phyloP scores from a whole-genome alignment of 2,113 vertebrate genomes.

The Glareola pratincola region DNA sequence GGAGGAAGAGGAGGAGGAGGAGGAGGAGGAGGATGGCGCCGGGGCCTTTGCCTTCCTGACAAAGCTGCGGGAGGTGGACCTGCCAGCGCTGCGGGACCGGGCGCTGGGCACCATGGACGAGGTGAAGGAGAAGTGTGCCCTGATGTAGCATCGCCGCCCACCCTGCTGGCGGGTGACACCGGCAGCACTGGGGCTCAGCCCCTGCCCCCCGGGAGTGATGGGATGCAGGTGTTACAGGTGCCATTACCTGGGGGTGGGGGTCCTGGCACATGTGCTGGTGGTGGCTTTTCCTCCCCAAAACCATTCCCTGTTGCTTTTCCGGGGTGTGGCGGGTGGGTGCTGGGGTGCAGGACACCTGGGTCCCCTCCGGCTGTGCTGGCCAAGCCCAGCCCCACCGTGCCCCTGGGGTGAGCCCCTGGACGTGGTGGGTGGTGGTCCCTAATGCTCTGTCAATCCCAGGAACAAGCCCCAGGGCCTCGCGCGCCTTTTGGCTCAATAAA shows the following conservation, averaged over 20 bases:
- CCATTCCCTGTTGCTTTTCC: not conserved
- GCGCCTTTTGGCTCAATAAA: not conserved
- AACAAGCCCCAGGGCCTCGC: not conserved
- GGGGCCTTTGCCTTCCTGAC: conserved; percentile 53
- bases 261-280: accelerated
- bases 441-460: too few species aligned
- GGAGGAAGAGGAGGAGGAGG: conserved; percentile 72
- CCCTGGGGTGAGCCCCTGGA: not conserved
- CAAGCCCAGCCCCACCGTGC: accelerated
- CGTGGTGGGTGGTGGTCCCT: accelerated
- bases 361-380: not conserved
- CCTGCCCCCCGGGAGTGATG: not conserved
- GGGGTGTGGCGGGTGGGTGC: not conserved
- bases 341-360: not conserved
- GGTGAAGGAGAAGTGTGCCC: conserved; percentile 52
- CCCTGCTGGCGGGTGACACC: accelerated
- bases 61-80: conserved; percentile 70
- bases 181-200: not conserved
- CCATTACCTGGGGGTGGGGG: too few species aligned
- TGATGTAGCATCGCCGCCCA: conserved; percentile 18
- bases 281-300: not conserved
- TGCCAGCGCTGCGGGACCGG: conserved; percentile 60
- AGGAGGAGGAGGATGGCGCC: conserved; percentile 56
- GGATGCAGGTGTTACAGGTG: not conserved
- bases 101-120: conserved; percentile 35